Evolutionary conservation across 64 coral and sea anemone species (phyloP).

Genomic region (Anthopleura sola): DNA sequence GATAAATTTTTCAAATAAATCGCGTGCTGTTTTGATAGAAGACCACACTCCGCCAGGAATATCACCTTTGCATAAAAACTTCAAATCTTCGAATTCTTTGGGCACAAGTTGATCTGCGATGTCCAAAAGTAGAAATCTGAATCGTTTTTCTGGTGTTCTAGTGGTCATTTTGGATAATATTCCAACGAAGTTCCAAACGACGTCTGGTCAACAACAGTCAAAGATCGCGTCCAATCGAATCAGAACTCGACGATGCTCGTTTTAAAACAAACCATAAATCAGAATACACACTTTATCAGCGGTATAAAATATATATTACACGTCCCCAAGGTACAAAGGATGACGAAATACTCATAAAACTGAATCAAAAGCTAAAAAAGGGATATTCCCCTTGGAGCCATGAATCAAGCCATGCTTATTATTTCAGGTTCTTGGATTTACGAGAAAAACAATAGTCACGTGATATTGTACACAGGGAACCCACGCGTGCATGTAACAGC

Average conservation of each 20-base stretch:
- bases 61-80: slow-evolving; percentile 1
- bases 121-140: background rate
- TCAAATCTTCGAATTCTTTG: background rate
- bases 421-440: background rate
- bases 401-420: background rate
- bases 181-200: background rate
- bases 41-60: background rate
- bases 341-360: background rate
- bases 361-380: background rate
- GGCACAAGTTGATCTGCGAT: background rate
- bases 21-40: background rate
- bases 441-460: background rate
- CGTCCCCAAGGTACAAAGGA: background rate
- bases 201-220: background rate
- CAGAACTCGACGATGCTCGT: too few species aligned
- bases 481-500: too few species aligned
- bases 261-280: background rate
- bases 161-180: background rate
- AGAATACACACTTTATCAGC: background rate
- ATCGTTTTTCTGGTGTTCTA: background rate
- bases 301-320: background rate
- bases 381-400: background rate
- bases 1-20: background rate
- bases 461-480: background rate
- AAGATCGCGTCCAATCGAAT: background rate